Percentiles rank a stretch among this genome's conserved stretches.
Conservation (phyloP, 2,888 invertebrate species). For the Ornithoptera alexandrae region DNA sequence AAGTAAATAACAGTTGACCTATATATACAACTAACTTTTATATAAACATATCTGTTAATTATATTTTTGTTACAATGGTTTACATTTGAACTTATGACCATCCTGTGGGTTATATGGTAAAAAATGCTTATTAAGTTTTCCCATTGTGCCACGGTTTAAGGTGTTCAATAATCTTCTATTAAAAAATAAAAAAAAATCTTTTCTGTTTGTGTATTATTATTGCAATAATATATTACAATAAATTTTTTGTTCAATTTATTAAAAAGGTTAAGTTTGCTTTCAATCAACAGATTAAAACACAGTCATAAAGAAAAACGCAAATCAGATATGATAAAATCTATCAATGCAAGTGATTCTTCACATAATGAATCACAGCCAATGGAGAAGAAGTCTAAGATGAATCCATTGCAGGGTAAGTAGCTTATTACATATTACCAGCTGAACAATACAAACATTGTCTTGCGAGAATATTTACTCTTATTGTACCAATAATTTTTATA, state of each 20-base stretch:
- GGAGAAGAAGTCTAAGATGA: conserved; percentile 72
- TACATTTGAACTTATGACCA: too few species aligned
- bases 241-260: conserved; percentile 1
- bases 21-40: too few species aligned
- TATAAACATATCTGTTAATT: too few species aligned
- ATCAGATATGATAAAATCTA: conserved; percentile 81
- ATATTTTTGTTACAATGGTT: too few species aligned
- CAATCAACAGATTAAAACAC: conserved; percentile 78
- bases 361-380: conserved; percentile 64
- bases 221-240: not conserved
- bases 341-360: conserved; percentile 59
- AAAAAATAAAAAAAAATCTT: too few species aligned
- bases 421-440: not conserved
- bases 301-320: conserved; percentile 85
- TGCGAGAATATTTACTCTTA: too few species aligned
- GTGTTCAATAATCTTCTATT: too few species aligned
- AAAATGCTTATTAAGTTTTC: too few species aligned
- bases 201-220: not conserved
- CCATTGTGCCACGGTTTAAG: too few species aligned
- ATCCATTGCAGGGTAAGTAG: conserved; percentile 68
- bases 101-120: too few species aligned
- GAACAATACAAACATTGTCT: not conserved
- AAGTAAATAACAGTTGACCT: too few species aligned
- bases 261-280: conserved; percentile 23
- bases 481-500: too few species aligned